These are phyloP conservation scores for Chalcosyrphus nemorum DNA, from an alignment of 2,888 invertebrate species.

Conservation along the genomic window DNA sequence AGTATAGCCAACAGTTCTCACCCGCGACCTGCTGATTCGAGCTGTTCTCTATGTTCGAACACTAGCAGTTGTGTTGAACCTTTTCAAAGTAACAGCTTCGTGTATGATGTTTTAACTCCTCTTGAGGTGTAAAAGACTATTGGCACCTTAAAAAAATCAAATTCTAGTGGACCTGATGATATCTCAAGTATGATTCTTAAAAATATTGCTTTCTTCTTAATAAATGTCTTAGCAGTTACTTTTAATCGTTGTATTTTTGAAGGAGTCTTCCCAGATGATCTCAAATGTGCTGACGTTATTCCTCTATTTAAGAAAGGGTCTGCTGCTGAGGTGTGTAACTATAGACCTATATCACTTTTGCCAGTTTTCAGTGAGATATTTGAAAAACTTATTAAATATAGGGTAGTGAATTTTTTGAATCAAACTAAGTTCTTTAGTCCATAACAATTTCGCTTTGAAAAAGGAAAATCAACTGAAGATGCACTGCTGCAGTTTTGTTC, in stretches of 20 bases:
- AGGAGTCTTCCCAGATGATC: constrained; percentile 1
- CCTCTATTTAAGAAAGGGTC: constrained; percentile 31
- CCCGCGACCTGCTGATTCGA: too few species aligned
- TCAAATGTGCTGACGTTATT: constrained; percentile 26
- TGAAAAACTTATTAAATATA: too few species aligned
- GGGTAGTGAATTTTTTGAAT: too few species aligned
- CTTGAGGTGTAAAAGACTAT: not conserved
- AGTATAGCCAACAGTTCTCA: too few species aligned
- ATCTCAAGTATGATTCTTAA: not conserved
- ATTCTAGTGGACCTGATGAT: not conserved
- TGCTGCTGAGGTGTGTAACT: not conserved
- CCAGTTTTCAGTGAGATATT: too few species aligned
- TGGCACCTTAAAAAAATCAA: not conserved
- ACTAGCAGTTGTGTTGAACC: too few species aligned
- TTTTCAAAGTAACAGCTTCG: not conserved
- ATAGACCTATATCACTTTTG: constrained; percentile 32
- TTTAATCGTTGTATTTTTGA: constrained; percentile 3
- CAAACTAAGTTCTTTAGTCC: not conserved
- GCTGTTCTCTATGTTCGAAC: too few species aligned
- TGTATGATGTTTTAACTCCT: not conserved
- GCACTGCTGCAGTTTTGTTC: not conserved
- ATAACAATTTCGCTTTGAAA: not conserved
- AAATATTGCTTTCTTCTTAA: not conserved
- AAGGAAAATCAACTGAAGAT: not conserved
- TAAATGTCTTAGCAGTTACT: not conserved